These are phyloP conservation scores for Mellivora capensis DNA, from an alignment of 2,113 vertebrate genomes.

Conservation along the genomic window DNA sequence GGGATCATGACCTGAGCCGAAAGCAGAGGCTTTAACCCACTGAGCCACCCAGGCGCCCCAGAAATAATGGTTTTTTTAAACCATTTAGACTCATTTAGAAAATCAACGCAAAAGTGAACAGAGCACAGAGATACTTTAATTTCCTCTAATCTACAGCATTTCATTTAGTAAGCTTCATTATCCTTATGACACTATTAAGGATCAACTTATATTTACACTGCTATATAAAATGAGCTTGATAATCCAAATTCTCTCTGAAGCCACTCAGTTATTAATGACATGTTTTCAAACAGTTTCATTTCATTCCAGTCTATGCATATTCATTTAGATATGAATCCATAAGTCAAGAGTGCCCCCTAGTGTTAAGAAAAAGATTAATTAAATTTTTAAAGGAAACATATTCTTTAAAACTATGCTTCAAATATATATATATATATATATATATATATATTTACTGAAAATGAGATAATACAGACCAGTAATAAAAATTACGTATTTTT, in stretches of 20 bases:
- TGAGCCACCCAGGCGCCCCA: no score
- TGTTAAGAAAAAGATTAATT: conserved; percentile 58
- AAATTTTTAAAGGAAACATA: not conserved
- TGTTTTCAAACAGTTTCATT: conserved; percentile 52
- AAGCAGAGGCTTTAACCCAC: no score
- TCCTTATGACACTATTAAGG: not conserved
- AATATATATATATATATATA: not conserved
- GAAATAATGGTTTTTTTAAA: not conserved
- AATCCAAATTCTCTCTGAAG: not conserved
- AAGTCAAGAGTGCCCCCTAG: conserved; percentile 80
- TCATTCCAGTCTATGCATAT: not conserved
- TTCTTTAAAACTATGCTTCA: not conserved
- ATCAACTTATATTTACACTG: not conserved
- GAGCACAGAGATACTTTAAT: not conserved
- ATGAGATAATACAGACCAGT: not conserved
- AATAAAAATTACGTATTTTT: not conserved
- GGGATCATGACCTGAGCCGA: no score
- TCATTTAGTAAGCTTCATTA: not conserved
- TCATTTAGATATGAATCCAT: conserved; percentile 37
- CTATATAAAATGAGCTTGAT: conserved; percentile 30
- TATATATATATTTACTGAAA: not conserved
- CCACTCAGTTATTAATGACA: conserved; percentile 1
- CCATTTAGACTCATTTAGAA: not conserved
- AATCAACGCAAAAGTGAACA: conserved; percentile 1
- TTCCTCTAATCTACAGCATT: not conserved